These are phyloP conservation scores for Tetramorium bicarinatum DNA, from an alignment of 2,888 invertebrate genomes.

Conservation along the genomic window DNA sequence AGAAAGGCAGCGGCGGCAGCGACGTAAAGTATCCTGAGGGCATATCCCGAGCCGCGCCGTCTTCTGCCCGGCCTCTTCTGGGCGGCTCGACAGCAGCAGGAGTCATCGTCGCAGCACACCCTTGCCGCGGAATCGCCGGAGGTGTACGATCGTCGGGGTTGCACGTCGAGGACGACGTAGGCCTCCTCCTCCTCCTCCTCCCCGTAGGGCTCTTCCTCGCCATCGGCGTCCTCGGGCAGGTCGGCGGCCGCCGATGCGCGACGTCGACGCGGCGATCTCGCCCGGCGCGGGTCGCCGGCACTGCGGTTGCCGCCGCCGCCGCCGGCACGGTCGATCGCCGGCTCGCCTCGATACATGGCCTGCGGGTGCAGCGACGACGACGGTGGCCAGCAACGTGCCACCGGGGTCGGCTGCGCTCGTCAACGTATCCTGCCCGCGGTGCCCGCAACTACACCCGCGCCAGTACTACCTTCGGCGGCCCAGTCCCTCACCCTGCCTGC, in stretches of 20 bases:
- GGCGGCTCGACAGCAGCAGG: constrained; percentile 57
- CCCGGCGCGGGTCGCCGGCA: constrained; percentile 73
- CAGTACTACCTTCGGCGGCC: constrained; percentile 70
- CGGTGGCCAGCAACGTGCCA: constrained; percentile 75
- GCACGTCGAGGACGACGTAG: constrained; percentile 69
- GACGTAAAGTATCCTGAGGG: constrained; percentile 73
- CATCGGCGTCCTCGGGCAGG: constrained; percentile 56
- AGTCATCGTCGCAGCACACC: constrained; percentile 46
- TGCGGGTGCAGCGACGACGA: constrained; percentile 80
- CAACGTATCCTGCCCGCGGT: constrained; percentile 81
- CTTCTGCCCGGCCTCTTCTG: constrained; percentile 71
- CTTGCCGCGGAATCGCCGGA: constrained; percentile 33
- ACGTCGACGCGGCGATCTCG: constrained; percentile 71
- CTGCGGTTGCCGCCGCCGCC: constrained; percentile 76
- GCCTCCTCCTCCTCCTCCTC: constrained; percentile 58
- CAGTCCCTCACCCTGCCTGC: constrained; percentile 72
- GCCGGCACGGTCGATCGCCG: constrained; percentile 76
- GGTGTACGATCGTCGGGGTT: constrained; percentile 29
- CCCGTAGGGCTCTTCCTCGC: constrained; percentile 64
- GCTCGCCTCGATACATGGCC: constrained; percentile 78
- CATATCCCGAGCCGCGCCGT: constrained; percentile 68
- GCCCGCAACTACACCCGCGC: constrained; percentile 68
- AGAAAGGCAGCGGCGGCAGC: constrained; percentile 81
- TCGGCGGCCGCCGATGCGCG: constrained; percentile 60
- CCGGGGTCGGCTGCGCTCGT: constrained; percentile 83